Evolutionary conservation across 2,113 vertebrate species (phyloP), one percentile per base, ranked within the genome.

Genomic region (Rhinolophus ferrumequinum): DNA sequence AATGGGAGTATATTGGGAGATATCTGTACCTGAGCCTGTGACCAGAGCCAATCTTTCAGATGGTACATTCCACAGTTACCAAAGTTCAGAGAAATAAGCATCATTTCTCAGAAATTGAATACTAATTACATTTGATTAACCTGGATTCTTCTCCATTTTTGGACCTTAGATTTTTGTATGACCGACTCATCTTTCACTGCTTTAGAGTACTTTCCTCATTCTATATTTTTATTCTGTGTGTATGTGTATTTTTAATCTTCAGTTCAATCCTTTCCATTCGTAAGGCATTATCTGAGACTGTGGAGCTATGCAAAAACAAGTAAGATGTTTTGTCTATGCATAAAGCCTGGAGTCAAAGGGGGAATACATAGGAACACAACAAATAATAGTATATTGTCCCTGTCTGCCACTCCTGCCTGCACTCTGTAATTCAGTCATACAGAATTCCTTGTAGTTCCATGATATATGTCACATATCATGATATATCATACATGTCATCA

Each of bases 401-500:
- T 69, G 72, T 13, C 19, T 35, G 28, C 18, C 10, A 19, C 24
- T 10, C 28, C 0, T 1, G 69, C 33, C 21, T 44, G 33, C 1
- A 5, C n/a, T 21, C 8, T 18, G 56, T 19, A 22, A 26, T 19
- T 56, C 10, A 35, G 3, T 38, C 26, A n/a, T 0, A 1, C 2
- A 5, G 28, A 83, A 66, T 38, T 60, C n/a, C 47, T 52, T 13
- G 16, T 3, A 41, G 50, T 8, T 8, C 6, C 12, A 3, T 1
- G 5, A n/a, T 33, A 30, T 1, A 22, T 0, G 18, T 3, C 41
- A 21, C 6, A 10, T 28, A 19, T 8, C 14, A 1, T 1, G 5
- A 58, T 11, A 22, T 0, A 16, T 3, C 47, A 16, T 6, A 22
- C 11, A 60, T 28, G 10, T 8, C 18, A 2, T 2, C 4, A 52